These are phyloP conservation scores for Andrena marginata DNA, from an alignment of 2,888 invertebrate species.

Conservation along the genomic window DNA sequence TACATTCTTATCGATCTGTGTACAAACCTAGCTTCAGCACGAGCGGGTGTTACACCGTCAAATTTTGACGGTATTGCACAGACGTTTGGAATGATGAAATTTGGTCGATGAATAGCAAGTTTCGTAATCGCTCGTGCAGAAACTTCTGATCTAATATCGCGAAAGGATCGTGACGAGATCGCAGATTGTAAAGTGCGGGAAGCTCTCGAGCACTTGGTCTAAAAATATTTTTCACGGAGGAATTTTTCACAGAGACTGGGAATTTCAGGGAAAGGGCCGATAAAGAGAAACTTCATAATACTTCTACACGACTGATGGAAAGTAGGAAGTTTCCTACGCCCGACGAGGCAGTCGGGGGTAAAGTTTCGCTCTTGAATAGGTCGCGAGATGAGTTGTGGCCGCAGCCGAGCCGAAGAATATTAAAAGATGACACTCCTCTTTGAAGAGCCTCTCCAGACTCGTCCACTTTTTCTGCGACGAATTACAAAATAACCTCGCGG, in stretches of 20 bases:
- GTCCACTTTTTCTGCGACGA: background rate
- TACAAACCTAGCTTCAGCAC: slow-evolving; percentile 22
- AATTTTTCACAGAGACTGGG: slow-evolving; percentile 16
- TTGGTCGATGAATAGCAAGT: too few relatives aligned
- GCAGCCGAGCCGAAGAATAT: slow-evolving; percentile 6
- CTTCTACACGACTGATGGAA: slow-evolving; percentile 7
- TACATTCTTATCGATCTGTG: slow-evolving; percentile 42
- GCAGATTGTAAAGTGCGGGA: background rate
- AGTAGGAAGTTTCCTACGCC: slow-evolving; percentile 13
- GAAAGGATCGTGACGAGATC: background rate
- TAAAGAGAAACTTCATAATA: slow-evolving; percentile 29
- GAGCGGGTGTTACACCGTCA: slow-evolving; percentile 20
- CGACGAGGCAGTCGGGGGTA: background rate
- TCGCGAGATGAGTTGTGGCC: slow-evolving; percentile 11
- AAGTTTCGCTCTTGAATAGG: slow-evolving; percentile 19
- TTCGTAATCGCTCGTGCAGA: background rate
- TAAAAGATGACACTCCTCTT: slow-evolving; percentile 7
- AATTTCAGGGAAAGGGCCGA: background rate
- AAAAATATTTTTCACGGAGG: background rate
- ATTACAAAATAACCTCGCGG: slow-evolving; percentile 6
- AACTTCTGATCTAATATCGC: background rate
- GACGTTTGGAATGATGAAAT: slow-evolving; percentile 13
- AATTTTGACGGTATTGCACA: slow-evolving; percentile 13
- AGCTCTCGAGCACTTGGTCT: background rate
- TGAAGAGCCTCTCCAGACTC: background rate